Conservation (phyloP, 1,140 invertebrate genomes). For the Elymnias hypermnestra region DNA sequence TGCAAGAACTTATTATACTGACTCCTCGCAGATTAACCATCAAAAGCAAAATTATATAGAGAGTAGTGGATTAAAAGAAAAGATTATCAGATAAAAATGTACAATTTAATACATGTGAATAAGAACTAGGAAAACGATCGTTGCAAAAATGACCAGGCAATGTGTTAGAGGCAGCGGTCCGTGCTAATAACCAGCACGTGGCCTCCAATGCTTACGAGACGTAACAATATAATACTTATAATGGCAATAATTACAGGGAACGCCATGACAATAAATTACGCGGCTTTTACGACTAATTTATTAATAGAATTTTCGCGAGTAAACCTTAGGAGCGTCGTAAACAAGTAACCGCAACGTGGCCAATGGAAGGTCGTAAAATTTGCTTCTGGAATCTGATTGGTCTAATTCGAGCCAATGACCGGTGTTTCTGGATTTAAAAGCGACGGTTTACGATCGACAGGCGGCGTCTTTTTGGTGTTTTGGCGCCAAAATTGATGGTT, state of each 20-base stretch:
- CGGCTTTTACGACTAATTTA: slow-evolving; percentile 68
- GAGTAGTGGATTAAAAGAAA: too few species aligned
- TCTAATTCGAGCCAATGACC: slow-evolving; percentile 49
- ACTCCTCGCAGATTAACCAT: too few species aligned
- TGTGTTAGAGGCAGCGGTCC: not conserved
- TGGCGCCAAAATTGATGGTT: slow-evolving; percentile 60
- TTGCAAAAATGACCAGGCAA: too few species aligned
- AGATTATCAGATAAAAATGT: too few species aligned
- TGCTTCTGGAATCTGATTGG: slow-evolving; percentile 50
- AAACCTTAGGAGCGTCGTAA: slow-evolving; percentile 66
- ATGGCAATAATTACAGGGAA: slow-evolving; percentile 66
- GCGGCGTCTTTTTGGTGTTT: slow-evolving; percentile 59
- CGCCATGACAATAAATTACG: slow-evolving; percentile 65
- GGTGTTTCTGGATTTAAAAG: slow-evolving; percentile 59
- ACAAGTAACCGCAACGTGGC: slow-evolving; percentile 53
- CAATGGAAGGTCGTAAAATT: slow-evolving; percentile 61
- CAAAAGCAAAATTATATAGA: too few species aligned
- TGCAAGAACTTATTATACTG: too few species aligned
- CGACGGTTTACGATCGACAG: slow-evolving; percentile 65
- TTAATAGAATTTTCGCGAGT: slow-evolving; percentile 72
- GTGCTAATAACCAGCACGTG: slow-evolving; percentile 5
- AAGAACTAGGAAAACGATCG: too few species aligned
- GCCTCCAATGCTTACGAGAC: slow-evolving; percentile 6
- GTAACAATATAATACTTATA: slow-evolving; percentile 62
- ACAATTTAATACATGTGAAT: too few species aligned